A percentile compares a stretch with the other conserved stretches of the same genome.
Evolutionary conservation across 2,888 invertebrate species (phyloP).

Genomic region (Aphidoletes aphidimyza): DNA sequence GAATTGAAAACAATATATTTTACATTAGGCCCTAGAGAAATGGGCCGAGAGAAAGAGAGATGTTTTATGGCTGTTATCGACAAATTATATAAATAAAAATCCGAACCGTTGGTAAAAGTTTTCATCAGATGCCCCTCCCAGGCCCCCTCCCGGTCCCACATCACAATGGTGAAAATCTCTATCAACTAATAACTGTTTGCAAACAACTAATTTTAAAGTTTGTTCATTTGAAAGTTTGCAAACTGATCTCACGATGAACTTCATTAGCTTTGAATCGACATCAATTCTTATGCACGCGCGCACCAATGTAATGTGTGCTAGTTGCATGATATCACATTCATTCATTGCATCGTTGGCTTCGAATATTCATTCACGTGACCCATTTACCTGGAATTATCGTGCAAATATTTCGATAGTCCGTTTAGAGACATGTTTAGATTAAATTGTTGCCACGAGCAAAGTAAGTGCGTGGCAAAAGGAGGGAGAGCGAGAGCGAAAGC

Average conservation of each 20-base stretch:
- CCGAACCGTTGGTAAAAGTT: neutral
- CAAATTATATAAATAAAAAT: constrained; percentile 1
- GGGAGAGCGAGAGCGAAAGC: neutral
- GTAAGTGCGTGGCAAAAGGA: neutral
- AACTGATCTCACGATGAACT: constrained; percentile 26
- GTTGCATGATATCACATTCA: too few relatives aligned
- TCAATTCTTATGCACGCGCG: neutral
- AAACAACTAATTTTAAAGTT: constrained; percentile 36
- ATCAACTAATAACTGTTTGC: constrained; percentile 22
- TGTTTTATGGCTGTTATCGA: constrained; percentile 19
- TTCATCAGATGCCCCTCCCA: neutral
- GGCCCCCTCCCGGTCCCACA: too few relatives aligned
- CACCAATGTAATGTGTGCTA: neutral
- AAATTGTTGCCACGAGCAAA: neutral
- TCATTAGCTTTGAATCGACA: neutral
- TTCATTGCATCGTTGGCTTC: too few relatives aligned
- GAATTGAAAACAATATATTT: neutral
- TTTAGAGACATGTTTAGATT: neutral
- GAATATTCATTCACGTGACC: neutral
- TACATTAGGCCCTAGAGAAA: neutral
- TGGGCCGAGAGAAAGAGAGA: neutral
- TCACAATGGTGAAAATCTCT: constrained; percentile 1
- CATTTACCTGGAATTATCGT: neutral
- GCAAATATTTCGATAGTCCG: neutral
- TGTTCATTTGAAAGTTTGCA: neutral